These are phyloP conservation scores for Vipera latastei DNA, from an alignment of 2,797 vertebrate species.

Conservation along the genomic window DNA sequence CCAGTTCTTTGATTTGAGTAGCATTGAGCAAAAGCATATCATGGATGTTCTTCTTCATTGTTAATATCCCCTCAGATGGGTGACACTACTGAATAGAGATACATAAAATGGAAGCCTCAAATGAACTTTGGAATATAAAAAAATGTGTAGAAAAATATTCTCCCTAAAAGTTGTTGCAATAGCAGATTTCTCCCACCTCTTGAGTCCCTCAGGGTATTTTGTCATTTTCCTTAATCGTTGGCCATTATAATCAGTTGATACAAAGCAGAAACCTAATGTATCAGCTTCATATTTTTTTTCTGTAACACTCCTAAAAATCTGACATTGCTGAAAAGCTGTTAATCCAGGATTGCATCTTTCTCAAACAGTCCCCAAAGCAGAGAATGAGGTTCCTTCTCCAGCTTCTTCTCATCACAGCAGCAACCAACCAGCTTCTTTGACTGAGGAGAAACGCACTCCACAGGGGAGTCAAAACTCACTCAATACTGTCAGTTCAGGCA, in stretches of 20 bases:
- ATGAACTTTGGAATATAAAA: neutral
- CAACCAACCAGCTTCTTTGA: slow-evolving; percentile 91
- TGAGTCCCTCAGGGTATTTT: neutral
- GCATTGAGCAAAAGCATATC: neutral
- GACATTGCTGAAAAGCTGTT: fast-evolving
- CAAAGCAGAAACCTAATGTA: neutral
- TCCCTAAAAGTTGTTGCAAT: neutral
- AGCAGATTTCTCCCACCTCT: neutral
- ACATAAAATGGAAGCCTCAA: neutral
- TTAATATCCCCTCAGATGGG: neutral
- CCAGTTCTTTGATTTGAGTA: neutral
- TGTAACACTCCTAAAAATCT: neutral
- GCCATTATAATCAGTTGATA: neutral
- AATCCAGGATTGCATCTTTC: neutral
- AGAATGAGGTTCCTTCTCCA: slow-evolving; percentile 90
- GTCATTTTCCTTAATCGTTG: neutral
- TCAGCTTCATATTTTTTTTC: neutral
- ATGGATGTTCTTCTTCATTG: neutral
- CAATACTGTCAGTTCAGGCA: slow-evolving; percentile 96
- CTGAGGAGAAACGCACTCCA: slow-evolving; percentile 92
- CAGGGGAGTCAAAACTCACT: slow-evolving; percentile 98
- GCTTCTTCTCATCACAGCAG: slow-evolving; percentile 97
- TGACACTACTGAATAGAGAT: neutral
- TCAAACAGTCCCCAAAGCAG: slow-evolving; percentile 82
- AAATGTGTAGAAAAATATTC: neutral